phyloP scores from a whole-genome alignment of 1,140 invertebrate species.

The Araneus ventricosus region DNA sequence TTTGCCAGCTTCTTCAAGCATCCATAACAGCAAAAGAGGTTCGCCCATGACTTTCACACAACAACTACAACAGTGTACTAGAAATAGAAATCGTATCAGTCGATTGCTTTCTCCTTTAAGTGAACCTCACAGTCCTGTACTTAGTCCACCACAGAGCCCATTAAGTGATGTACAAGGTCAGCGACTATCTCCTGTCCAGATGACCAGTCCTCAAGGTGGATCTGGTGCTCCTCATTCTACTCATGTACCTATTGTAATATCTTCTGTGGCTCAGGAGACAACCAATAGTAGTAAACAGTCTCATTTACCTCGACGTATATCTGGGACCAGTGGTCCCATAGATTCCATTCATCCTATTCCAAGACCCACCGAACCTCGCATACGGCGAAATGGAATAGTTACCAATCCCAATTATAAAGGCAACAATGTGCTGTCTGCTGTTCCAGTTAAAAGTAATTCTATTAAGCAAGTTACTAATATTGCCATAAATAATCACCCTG shows the following conservation, averaged over 20 bases:
- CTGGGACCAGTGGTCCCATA: neutral
- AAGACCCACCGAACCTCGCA: slow-evolving; percentile 79
- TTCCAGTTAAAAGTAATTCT: slow-evolving; percentile 83
- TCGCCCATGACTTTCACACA: slow-evolving; percentile 85
- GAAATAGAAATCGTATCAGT: slow-evolving; percentile 79
- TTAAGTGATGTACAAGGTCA: slow-evolving; percentile 83
- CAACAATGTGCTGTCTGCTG: slow-evolving; percentile 80
- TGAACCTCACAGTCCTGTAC: slow-evolving; percentile 89
- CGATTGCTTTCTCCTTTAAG: slow-evolving; percentile 86
- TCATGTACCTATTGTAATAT: slow-evolving; percentile 71
- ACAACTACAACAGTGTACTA: slow-evolving; percentile 85
- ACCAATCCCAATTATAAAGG: slow-evolving; percentile 91
- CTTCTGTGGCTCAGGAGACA: slow-evolving; percentile 24
- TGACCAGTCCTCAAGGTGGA: slow-evolving; percentile 48
- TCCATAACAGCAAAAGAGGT: slow-evolving; percentile 75
- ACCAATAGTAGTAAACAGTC: slow-evolving; percentile 53
- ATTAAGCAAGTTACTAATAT: slow-evolving; percentile 79
- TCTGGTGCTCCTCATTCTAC: slow-evolving; percentile 55
- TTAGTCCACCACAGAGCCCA: slow-evolving; percentile 90
- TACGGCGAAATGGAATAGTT: slow-evolving; percentile 90
- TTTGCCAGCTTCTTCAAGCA: slow-evolving; percentile 78
- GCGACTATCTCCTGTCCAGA: slow-evolving; percentile 67
- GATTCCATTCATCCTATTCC: slow-evolving; percentile 69
- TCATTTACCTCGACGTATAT: slow-evolving; percentile 60
- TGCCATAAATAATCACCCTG: slow-evolving; percentile 61